Evolutionary conservation across 2,113 vertebrate genomes (phyloP).

Genomic region (Chlorocebus sabaeus): DNA sequence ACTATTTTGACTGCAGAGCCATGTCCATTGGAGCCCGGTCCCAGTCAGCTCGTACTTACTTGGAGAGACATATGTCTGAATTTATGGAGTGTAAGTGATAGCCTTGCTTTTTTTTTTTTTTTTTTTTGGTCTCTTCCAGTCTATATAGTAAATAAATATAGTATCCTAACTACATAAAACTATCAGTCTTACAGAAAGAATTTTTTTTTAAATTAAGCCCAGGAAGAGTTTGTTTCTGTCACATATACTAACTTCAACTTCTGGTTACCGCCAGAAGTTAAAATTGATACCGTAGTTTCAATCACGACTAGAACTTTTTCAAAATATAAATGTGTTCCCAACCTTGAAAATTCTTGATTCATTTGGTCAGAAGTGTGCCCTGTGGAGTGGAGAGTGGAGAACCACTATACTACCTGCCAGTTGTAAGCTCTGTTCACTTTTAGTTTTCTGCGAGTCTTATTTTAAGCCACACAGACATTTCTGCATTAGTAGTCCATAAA

Average conservation of each 20-base stretch:
- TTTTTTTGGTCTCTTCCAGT: not conserved
- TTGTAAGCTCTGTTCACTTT: conserved; percentile 13
- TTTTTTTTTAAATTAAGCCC: not conserved
- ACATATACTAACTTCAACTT: conserved; percentile 10
- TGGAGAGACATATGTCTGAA: conserved; percentile 94
- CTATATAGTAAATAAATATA: conserved; percentile 3
- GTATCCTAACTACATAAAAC: conserved; percentile 34
- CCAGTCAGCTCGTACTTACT: conserved; percentile 96
- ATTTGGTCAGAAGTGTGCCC: not conserved
- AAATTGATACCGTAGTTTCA: not conserved
- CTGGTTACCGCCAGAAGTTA: not conserved
- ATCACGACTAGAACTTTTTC: not conserved
- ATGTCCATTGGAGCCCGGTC: conserved; percentile 99
- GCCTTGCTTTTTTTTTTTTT: not conserved
- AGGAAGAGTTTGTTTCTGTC: not conserved
- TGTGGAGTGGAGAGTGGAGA: not conserved
- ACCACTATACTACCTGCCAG: not conserved
- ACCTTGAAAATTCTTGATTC: not conserved
- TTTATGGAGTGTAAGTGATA: conserved; percentile 92
- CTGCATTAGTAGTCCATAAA: not conserved
- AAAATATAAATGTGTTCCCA: not conserved
- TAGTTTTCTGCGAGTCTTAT: not conserved
- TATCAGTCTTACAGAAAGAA: not conserved
- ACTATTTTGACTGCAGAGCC: conserved; percentile 98
- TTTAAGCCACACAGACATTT: conserved; percentile 40